Evolutionary conservation across 2,888 invertebrate species (phyloP), one percentile per base, ranked within the genome.

Genomic region (Allacma fusca): DNA sequence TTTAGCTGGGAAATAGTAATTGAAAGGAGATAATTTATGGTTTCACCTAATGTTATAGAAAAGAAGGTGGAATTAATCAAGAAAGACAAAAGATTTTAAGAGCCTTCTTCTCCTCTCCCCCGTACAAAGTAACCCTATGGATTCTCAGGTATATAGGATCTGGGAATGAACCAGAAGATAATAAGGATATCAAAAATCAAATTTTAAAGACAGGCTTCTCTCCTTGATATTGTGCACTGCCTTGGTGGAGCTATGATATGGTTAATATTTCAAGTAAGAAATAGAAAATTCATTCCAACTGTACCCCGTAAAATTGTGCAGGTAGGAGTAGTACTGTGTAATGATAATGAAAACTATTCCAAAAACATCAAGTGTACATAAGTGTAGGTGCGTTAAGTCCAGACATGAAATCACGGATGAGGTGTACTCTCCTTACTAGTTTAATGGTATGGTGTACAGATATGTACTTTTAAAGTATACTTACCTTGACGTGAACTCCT

Each of bases 271-370:
- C 34, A 34, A 34, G 34, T 50, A 50, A 5, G 50, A 50, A 50
- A 50, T 34, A 16, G 50, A 16, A 50, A 50, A n/a, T n/a, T 50
- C 50, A 5, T 13, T 50, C 16, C 50, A 50, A n/a, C 50, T 50
- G 9, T 50, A 19, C n/a, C 16, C 9, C n/a, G 9, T 13, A 16
- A 16, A 34, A 34, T 34, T 9, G 5, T 34, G 9, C 9, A 34
- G 34, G 34, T 34, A 34, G 34, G 34, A 50, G 19, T 19, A 50
- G 2, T 16, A 19, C 16, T 19, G 7, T 19, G 19, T n/a, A 50
- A 50, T 50, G 50, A n/a, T 50, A 50, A 50, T 50, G 50, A 50
- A 50, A 50, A 50, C 50, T 50, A n/a, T 50, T 50, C 19, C 50
- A 50, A 50, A 50, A n/a, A 19, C 16, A 50, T 12, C 2, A 50